Base-by-base conservation (phyloP, 2,113 vertebrate species). In the Chitala chitala region DNA sequence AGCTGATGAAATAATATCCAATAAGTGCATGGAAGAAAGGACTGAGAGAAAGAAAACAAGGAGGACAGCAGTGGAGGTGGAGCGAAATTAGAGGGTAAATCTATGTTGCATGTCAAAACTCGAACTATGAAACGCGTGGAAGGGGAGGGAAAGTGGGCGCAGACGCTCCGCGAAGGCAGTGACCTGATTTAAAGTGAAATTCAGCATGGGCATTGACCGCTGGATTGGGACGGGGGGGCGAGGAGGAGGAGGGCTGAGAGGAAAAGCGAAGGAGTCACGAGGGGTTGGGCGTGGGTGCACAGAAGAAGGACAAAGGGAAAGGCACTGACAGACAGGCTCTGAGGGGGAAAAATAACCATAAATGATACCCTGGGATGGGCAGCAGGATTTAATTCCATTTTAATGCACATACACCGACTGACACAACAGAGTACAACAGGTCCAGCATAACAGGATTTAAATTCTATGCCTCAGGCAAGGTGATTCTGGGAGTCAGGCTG, bases 141-240 rank as follows among this genome's bases (percentile, higher is more conserved):
- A 40, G 56, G 17, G 4, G 4, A 59, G 58, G 71, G 51, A 51
- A 36, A 80, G 75, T 63, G 79, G 76, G 77, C 77, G 78, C 61
- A 58, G 51, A 75, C 77, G 72, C 78, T 71, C 5, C 20, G 54
- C 73, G 81, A 78, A 87, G 83, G 85, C 89, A 86, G 81, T 86
- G 89, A 90, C 89, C 89, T 90, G 89, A 91, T 90, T 92, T 89
- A 90, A 91, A 92, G 86, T 88, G 87, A 91, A 90, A 89, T 90
- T 86, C 84, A 88, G 87, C 83, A 84, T 82, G 87, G 88, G 85
- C 85, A 82, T 83, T 84, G 89, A 87, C 87, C 90, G 82, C 26
- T 75, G 76, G 73, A n/a, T n/a, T n/a, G n/a, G n/a, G n/a, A n/a
- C n/a, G n/a, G n/a, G n/a, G n/a, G n/a, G n/a, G n/a, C n/a, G n/a